Evolutionary conservation across 2,888 invertebrate species (phyloP).

Genomic region (Geotrupes spiniger): DNA sequence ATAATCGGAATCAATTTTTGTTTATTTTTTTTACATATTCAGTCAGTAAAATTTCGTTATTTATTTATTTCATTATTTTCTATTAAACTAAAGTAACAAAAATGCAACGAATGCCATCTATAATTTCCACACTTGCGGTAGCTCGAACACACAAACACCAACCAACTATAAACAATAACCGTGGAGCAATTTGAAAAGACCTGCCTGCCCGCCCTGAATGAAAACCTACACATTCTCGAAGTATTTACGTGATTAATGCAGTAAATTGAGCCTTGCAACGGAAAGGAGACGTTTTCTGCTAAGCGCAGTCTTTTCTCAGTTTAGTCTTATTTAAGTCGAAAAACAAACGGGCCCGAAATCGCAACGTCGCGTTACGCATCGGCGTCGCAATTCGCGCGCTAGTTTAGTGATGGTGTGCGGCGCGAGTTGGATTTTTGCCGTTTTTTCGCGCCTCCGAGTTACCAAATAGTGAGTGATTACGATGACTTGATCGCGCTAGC

Average conservation of each 20-base stretch:
- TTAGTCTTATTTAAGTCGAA: conserved; percentile 6
- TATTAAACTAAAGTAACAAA: no score
- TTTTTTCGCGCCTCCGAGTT: neutral
- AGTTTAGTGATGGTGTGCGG: conserved; percentile 1
- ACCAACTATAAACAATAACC: conserved; percentile 16
- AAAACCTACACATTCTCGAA: conserved; percentile 52
- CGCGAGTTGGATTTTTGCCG: neutral
- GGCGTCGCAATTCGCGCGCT: conserved; percentile 11
- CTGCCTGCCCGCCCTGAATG: conserved; percentile 49
- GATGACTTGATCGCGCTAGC: conserved; percentile 22
- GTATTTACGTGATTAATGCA: conserved; percentile 53
- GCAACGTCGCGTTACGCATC: conserved; percentile 1
- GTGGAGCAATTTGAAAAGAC: conserved; percentile 31
- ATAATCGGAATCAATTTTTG: no score
- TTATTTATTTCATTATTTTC: no score
- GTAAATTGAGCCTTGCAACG: conserved; percentile 50
- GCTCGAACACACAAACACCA: no score
- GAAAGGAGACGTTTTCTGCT: conserved; percentile 42
- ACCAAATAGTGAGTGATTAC: conserved; percentile 14
- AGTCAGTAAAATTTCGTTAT: no score
- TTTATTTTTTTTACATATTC: no score
- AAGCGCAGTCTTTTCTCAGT: conserved; percentile 22
- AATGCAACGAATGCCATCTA: no score
- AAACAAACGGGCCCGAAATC: conserved; percentile 11
- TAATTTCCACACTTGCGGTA: no score